Evolutionary conservation across 2,797 vertebrate genomes (phyloP), one percentile per base, ranked within the genome.

Genomic region (Neosilurus mollespiculum): DNA sequence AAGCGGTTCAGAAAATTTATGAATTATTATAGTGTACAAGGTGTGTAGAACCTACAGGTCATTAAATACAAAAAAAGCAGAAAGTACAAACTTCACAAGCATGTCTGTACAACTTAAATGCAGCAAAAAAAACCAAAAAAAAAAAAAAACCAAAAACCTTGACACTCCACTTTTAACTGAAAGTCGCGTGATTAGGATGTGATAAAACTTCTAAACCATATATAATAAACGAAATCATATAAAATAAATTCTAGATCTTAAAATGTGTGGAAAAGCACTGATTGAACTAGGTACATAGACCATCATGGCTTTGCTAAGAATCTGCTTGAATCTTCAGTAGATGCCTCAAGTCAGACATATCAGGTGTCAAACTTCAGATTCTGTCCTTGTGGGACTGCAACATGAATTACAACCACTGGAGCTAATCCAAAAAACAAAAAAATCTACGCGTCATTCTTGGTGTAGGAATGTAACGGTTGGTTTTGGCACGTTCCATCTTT

Each of bases 401-500:
- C 43, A 37, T 24, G 76, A 75, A 86, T 51, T 43, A 2, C 37
- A 4, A 81, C 72, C 62, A 66, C 61, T 84, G 82, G 59, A 59
- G n/a, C 69, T 85, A 43, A 86, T 83, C 84, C 81, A 83, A 84
- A 77, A 71, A 80, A 20, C 2, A n/a, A 58, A 71, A 86, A 85
- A 80, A 26, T 22, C 69, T 58, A 70, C 80, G 78, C 59, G 26
- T 58, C 65, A 71, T 82, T 34, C 24, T 51, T 76, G 49, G 53
- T 83, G 62, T 71, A 85, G 72, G 26, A 84, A 82, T 83, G 77
- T 49, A 75, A 82, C 85, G 82, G 89, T 86, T 88, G 72, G 86
- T 89, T 91, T 89, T 90, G 88, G 87, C 88, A 70, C 22, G 37
- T 81, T 71, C 67, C 78, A 80, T 16, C 24, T 61, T 77, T 77